A percentile compares a stretch with the other conserved stretches of the same genome.
These are phyloP conservation scores for Thaumatotibia leucotreta DNA, from an alignment of 1,140 invertebrate genomes.

Conservation along the genomic window DNA sequence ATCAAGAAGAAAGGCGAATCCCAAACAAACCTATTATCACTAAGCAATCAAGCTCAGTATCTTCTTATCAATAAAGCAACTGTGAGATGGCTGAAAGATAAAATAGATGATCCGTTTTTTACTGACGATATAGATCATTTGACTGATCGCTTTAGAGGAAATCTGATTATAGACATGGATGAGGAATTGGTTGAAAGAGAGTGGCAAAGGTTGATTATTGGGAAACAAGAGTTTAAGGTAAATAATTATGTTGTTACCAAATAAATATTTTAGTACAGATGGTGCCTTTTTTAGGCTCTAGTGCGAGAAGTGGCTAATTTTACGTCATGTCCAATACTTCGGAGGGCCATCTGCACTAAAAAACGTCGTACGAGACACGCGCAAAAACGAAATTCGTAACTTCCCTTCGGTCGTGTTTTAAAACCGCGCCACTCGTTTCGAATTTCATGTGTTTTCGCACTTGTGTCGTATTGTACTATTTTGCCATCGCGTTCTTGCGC, in stretches of 20 bases:
- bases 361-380: too few species aligned
- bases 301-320: too few species aligned
- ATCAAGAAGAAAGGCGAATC: conserved; percentile 45
- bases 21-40: conserved; percentile 78
- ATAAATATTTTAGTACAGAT: too few species aligned
- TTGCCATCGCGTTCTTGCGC: too few species aligned
- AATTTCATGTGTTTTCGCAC: too few species aligned
- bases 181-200: conserved; percentile 85
- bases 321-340: too few species aligned
- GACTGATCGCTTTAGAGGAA: conserved; percentile 82
- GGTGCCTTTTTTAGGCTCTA: too few species aligned
- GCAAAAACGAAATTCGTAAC: too few species aligned
- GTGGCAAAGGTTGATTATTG: conserved; percentile 85
- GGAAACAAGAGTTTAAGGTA: conserved; percentile 80
- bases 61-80: conserved; percentile 88
- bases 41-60: conserved; percentile 93
- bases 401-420: too few species aligned
- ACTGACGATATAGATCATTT: conserved; percentile 76
- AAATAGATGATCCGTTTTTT: conserved; percentile 76
- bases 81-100: conserved; percentile 81
- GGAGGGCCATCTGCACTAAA: too few species aligned
- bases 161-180: conserved; percentile 80
- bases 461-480: too few species aligned
- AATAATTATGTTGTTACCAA: conserved; percentile 5
- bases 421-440: too few species aligned